Conservation (phyloP, 2,888 invertebrate species). For the Drosophila kambysellisi region DNA sequence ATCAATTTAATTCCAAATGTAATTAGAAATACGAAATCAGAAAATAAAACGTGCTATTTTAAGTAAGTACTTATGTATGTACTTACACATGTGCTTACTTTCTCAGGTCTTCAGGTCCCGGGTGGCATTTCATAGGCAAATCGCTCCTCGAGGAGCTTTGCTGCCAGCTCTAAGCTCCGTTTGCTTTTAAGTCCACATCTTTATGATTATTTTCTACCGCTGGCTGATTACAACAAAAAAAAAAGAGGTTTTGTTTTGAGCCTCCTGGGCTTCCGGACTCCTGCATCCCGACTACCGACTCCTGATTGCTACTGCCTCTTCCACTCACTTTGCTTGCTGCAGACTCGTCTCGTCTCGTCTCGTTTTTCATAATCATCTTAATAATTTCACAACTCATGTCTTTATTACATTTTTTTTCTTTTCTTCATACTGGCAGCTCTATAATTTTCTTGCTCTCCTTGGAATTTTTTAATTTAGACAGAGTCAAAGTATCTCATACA, state of each 20-base stretch:
- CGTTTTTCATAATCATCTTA: slow-evolving; percentile 74
- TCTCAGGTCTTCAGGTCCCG: slow-evolving; percentile 7
- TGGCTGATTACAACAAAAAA: slow-evolving; percentile 32
- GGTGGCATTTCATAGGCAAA: slow-evolving; percentile 23
- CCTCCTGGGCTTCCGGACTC: not conserved
- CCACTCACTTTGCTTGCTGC: slow-evolving; percentile 6
- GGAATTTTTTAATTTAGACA: slow-evolving; percentile 77
- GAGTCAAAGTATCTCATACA: slow-evolving; percentile 69
- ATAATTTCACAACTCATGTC: slow-evolving; percentile 78
- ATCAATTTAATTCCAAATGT: not conserved
- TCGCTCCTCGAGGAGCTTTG: slow-evolving; percentile 32
- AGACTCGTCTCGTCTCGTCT: slow-evolving; percentile 21
- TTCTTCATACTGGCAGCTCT: slow-evolving; percentile 43
- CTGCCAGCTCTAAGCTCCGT: slow-evolving; percentile 21
- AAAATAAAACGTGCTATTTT: not conserved
- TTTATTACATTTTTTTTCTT: slow-evolving; percentile 68
- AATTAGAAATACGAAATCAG: not conserved
- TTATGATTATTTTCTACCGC: slow-evolving; percentile 12
- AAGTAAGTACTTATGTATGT: slow-evolving; percentile 10
- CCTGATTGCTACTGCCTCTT: slow-evolving; percentile 16
- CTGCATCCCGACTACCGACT: not conserved
- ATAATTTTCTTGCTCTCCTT: slow-evolving; percentile 66
- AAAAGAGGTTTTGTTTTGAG: not conserved
- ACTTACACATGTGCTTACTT: slow-evolving; percentile 4
- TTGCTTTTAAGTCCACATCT: slow-evolving; percentile 32